Evolutionary conservation across 2,113 vertebrate genomes (phyloP), one percentile per base, ranked within the genome.

Genomic region (Perognathus longimembris): DNA sequence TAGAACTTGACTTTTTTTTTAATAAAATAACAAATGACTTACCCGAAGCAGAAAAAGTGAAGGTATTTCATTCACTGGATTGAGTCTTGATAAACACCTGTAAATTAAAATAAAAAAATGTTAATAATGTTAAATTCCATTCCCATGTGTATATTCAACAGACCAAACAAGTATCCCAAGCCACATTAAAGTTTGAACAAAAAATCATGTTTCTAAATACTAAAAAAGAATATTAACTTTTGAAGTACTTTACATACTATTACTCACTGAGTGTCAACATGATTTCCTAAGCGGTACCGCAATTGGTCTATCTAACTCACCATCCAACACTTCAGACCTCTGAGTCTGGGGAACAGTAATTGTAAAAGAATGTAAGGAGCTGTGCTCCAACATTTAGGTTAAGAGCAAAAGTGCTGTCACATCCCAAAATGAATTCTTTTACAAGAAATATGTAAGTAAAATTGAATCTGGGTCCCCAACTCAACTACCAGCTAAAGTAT

Each of bases 61-160:
- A 95, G 97, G 97, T 92, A 96, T 95, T 94, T 98, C 98, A 95
- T 98, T 98, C 90, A 97, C 95, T 92, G 82, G 90, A 91, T 97
- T 97, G 50, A 90, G 80, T 89, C 95, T 93, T 96, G 88, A 97
- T 92, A 97, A 98, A 97, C 97, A 98, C 98, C 98, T 98, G 93
- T 61, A 97, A 97, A 91, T 89, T 90, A 96, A 96, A 84, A 81
- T 36, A 88, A 85, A 94, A 86, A 14, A 45, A 83, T 86, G 84
- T 71, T 88, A 88, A 84, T 93, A 93, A 76, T 82, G 74, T 54
- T 34, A 77, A 91, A 50, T 40, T 85, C 28, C 30, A 17, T 6
- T 77, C 57, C 24, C 86, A 88, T 76, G 81, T 89, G 38, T 1
- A 54, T 54, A 54, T 54, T 54, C 50, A 38, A 75, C 34, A 30